Evolutionary conservation across 2,888 invertebrate genomes (phyloP), one percentile per base, ranked within the genome.

Genomic region (Ennomos fuscantarius): DNA sequence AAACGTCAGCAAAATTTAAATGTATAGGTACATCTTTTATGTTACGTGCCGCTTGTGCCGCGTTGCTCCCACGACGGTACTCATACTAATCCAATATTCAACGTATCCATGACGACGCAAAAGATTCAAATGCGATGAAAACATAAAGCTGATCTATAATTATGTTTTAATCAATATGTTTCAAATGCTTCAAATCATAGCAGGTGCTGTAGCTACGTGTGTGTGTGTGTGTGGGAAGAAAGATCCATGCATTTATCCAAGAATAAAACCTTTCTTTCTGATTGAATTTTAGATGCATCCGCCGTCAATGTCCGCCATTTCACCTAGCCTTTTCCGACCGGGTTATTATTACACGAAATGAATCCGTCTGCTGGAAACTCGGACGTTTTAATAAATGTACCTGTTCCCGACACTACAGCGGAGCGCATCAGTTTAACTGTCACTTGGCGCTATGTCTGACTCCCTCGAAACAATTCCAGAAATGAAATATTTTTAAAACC

Each of bases 401-500:
- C 74, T 72, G n/a, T 75, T 45, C 76, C 78, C 55, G 58, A 57
- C 68, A 62, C 72, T 78, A 72, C 77, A 81, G 78, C 79, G 73
- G 78, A 75, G 76, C 81, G 82, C 88, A 89, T 86, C 87, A 86
- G 84, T 88, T 86, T 73, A 79, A 74, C 83, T 88, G 89, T 87
- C 88, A 87, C 88, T 88, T 84, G 82, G 78, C 78, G 82, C 84
- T 83, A 83, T 84, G 84, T 76, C 86, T 82, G 86, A 80, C 84
- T 84, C 15, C 15, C 15, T 24, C 75, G 84, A 84, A 87, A 87
- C 88, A 85, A 85, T 89, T 86, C 81, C 75, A 79, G 83, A 87
- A 88, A 87, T 89, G 87, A 84, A 89, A 88, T 87, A 89, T 89
- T 89, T 89, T 89, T 86, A 84, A 85, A 79, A 78, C 84, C 82